Evolutionary conservation across 2,113 vertebrate species (phyloP), one percentile per base, ranked within the genome.

Genomic region (Apteryx mantelli): DNA sequence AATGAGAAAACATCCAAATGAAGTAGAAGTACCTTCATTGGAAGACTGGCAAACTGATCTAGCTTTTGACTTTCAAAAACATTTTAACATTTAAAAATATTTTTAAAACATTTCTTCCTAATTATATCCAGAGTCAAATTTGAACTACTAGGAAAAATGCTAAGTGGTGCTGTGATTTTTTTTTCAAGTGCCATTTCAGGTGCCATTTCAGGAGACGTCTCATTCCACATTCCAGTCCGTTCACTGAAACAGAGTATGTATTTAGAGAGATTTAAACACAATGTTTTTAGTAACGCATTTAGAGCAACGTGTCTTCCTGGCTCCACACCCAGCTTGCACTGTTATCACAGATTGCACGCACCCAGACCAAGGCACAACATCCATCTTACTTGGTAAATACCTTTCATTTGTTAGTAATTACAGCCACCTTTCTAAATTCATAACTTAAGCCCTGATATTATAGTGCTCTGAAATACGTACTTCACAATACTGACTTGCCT

Each of bases 31-130:
- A 82, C 68, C 55, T 61, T 74, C 68, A 87, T 40, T 28, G 13
- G 34, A 9, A 75, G 9, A 34, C 50, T 46, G 21, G 65, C 80
- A 90, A 90, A 32, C 8, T 17, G 14, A 88, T 64, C 38, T 44
- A 73, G 28, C 14, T 68, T 93, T 79, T 71, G 42, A 30, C 48
- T 66, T 92, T 89, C 46, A 70, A 91, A 91, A 63, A 19, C 21
- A 55, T 77, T 93, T 76, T 61, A 89, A 69, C 0, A 1, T 70
- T 76, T 89, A 73, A 82, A 87, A 69, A 3, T 46, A 48, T 89
- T 95, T 87, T 92, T 32, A 58, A 58, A 58, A 55, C 25, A 66
- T 88, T 89, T 79, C 38, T 95, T 88, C 82, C 44, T 71, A 86
- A 80, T 82, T 73, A 60, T 20, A 8, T 61, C 91, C 84, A 65